Base-by-base conservation (phyloP, 2,797 vertebrate genomes). In the Pangasius djambal region DNA sequence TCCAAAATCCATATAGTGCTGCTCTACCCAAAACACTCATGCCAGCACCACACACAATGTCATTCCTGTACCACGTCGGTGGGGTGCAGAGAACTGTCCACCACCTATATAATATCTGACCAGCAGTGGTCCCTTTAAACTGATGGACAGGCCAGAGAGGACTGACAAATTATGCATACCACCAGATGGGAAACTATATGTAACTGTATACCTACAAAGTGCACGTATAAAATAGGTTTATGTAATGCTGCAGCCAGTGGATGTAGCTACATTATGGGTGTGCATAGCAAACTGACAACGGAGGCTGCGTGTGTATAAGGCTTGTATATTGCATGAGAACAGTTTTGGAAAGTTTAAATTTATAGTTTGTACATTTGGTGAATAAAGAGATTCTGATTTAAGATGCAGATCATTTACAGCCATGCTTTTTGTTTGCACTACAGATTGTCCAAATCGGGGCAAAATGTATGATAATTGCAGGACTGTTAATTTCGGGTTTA, bases 401-500 rank as follows among this genome's bases (percentile, higher is more conserved):
- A 40, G 3, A 61, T 88, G 89, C 95, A 65, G 0, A 12, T 72
- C 1, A 3, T 22, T 67, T 57, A n/a, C 10, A 44, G 13, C 48
- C 31, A 31, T 67, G 34, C 4, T 75, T 75, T 87, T 83, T 74
- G 25, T 78, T 84, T 87, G 6, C 95, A 86, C 10, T 87, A 16
- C 95, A 99, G 99, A 97, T 99, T 93, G 97, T 99, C 4, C 96
- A 97, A 61, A 97, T 99, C 91, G 99, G 99, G 91, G 97, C 98
- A 85, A 99, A 99, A 94, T 98, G 98, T 93, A 97, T 99, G 98
- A 97, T 99, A 61, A 90, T 98, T 85, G 44, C 95, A 52, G 99
- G 99, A 61, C 95, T 99, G 89, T 97, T 99, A 92, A 91, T 97
- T 85, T 99, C 99, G 0, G 96, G 97, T 63, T 95, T 93, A 88